These are phyloP conservation scores for Calosoma granatense DNA, from an alignment of 1,140 invertebrate genomes.

Conservation along the genomic window DNA sequence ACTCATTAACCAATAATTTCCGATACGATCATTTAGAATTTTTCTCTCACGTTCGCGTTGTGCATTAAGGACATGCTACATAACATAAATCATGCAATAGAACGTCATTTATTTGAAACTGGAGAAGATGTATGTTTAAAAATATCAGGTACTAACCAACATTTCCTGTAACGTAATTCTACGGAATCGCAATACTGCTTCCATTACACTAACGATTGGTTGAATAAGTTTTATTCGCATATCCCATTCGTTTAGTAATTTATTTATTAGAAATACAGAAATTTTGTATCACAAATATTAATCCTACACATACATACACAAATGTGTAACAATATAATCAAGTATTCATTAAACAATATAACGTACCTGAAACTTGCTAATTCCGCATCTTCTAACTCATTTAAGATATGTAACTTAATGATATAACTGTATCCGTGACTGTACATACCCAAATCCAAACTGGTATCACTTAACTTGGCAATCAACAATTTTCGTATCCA, in stretches of 20 bases:
- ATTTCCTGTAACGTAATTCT: slow-evolving; percentile 49
- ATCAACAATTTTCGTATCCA: slow-evolving; percentile 41
- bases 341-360: too few relatives aligned
- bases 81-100: too few relatives aligned
- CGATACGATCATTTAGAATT: slow-evolving; percentile 57
- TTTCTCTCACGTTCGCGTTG: too few relatives aligned
- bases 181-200: slow-evolving; percentile 61
- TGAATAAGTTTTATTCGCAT: slow-evolving; percentile 48
- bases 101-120: too few relatives aligned
- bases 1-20: slow-evolving; percentile 74
- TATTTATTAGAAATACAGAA: too few relatives aligned
- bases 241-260: slow-evolving; percentile 49
- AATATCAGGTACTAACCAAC: slow-evolving; percentile 34
- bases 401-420: slow-evolving; percentile 56
- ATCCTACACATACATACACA: too few relatives aligned
- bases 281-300: too few relatives aligned
- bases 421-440: slow-evolving; percentile 72
- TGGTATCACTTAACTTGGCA: slow-evolving; percentile 47
- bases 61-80: too few relatives aligned
- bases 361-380: slow-evolving; percentile 21
- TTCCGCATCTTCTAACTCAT: slow-evolving; percentile 47
- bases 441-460: slow-evolving; percentile 58
- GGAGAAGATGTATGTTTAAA: too few relatives aligned
- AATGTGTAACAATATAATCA: too few relatives aligned
- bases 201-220: slow-evolving; percentile 56